Percentiles rank a stretch among this genome's conserved stretches.
Conservation (phyloP, 2,888 invertebrate genomes). For the Stenodema calcarata region DNA sequence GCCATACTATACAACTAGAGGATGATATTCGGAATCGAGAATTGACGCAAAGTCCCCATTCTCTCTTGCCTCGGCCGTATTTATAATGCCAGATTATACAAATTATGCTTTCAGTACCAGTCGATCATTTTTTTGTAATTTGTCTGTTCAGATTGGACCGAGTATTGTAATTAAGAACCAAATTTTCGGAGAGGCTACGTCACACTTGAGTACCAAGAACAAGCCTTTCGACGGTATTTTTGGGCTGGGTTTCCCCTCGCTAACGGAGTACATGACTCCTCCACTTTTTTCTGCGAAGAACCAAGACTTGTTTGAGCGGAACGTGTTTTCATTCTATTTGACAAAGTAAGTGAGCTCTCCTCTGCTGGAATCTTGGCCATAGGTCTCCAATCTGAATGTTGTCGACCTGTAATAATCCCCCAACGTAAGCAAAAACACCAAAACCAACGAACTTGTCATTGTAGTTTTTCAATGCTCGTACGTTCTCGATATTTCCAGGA, state of each 20-base stretch:
- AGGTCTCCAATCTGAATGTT: too few species aligned
- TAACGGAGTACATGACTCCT: background rate
- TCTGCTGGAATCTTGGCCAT: too few species aligned
- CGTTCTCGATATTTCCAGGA: background rate
- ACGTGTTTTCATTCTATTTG: background rate
- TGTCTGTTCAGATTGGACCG: background rate
- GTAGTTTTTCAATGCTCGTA: background rate
- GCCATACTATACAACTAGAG: too few species aligned
- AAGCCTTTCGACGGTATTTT: slow-evolving; percentile 7
- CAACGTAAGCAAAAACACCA: too few species aligned
- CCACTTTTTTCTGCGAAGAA: background rate
- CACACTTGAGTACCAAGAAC: background rate
- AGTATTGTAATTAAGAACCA: background rate
- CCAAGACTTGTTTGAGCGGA: background rate
- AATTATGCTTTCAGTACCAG: too few species aligned
- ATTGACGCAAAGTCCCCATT: too few species aligned
- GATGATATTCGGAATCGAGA: too few species aligned
- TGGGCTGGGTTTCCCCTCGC: slow-evolving; percentile 1
- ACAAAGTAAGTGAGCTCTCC: background rate
- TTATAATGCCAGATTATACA: too few species aligned
- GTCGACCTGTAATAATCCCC: too few species aligned
- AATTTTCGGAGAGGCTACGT: background rate
- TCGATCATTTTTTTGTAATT: too few species aligned
- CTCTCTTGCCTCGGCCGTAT: too few species aligned
- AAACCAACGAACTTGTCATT: too few species aligned